Evolutionary conservation across 2,888 invertebrate genomes (phyloP).

Genomic region (Andricus quercusramuli): DNA sequence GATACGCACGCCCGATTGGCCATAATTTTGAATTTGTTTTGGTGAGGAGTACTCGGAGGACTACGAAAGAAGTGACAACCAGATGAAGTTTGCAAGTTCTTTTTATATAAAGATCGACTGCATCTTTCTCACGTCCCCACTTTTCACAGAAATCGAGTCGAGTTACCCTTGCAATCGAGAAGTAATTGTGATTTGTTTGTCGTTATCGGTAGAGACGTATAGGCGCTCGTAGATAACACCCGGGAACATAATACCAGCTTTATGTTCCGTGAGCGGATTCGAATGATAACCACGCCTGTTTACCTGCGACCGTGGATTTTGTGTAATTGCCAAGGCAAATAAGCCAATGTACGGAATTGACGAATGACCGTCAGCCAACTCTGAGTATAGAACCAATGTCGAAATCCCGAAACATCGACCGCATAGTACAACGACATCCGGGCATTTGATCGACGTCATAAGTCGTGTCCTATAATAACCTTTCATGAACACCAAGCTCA

Average conservation of each 20-base stretch:
- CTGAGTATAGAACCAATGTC: slow-evolving; percentile 25
- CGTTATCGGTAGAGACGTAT: slow-evolving; percentile 28
- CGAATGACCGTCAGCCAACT: slow-evolving; percentile 45
- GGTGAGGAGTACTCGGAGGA: slow-evolving; percentile 61
- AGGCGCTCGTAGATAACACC: slow-evolving; percentile 29
- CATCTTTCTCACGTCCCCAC: slow-evolving; percentile 45
- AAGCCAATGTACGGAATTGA: slow-evolving; percentile 54
- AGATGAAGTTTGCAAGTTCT: slow-evolving; percentile 63
- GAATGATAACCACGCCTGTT: slow-evolving; percentile 5
- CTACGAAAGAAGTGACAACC: slow-evolving; percentile 69
- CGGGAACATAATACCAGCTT: slow-evolving; percentile 16
- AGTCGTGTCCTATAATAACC: slow-evolving; percentile 24
- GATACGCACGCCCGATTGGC: slow-evolving; percentile 49
- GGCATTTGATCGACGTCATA: slow-evolving; percentile 25
- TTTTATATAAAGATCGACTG: slow-evolving; percentile 66
- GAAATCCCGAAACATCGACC: slow-evolving; percentile 34
- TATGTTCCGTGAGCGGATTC: slow-evolving; percentile 4
- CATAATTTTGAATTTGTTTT: slow-evolving; percentile 42
- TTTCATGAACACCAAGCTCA: slow-evolving; percentile 32
- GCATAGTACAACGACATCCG: slow-evolving; percentile 27
- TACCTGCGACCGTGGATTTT: slow-evolving; percentile 40
- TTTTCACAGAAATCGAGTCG: slow-evolving; percentile 1
- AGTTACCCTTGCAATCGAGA: slow-evolving; percentile 15
- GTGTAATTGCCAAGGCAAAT: slow-evolving; percentile 53
- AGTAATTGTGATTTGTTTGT: slow-evolving; percentile 32